A percentile compares a stretch with the other conserved stretches of the same genome.
These are phyloP conservation scores for Synergus gifuensis DNA, from an alignment of 2,888 invertebrate genomes.

Conservation along the genomic window DNA sequence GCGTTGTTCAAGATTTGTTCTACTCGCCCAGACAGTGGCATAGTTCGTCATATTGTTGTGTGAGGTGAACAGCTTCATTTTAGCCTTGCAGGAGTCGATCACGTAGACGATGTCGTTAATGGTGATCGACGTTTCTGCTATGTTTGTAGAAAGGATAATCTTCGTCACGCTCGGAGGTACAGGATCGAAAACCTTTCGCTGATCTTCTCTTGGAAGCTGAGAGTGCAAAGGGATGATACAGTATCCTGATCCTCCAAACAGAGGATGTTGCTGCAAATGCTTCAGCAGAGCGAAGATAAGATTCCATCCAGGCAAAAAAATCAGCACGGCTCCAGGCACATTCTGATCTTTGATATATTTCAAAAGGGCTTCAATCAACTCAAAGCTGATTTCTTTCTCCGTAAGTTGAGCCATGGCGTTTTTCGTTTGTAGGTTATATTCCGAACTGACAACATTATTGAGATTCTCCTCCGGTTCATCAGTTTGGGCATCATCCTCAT, in stretches of 20 bases:
- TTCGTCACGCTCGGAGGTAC: slow-evolving; percentile 92
- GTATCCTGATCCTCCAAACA: slow-evolving; percentile 84
- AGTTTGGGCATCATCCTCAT: slow-evolving; percentile 74
- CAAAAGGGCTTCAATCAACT: slow-evolving; percentile 91
- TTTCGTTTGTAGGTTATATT: slow-evolving; percentile 81
- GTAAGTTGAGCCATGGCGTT: slow-evolving; percentile 87
- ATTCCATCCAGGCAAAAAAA: slow-evolving; percentile 99
- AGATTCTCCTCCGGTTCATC: slow-evolving; percentile 85
- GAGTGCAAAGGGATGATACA: slow-evolving; percentile 96
- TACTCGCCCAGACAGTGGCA: slow-evolving; percentile 97
- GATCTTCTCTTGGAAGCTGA: slow-evolving; percentile 97
- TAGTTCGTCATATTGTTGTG: slow-evolving; percentile 99
- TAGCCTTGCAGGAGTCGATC: slow-evolving; percentile 97
- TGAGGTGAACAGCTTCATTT: slow-evolving; percentile 98
- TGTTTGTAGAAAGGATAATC: slow-evolving; percentile 97
- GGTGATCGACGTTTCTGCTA: slow-evolving; percentile 98
- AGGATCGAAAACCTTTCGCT: slow-evolving; percentile 93
- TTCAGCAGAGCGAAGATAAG: slow-evolving; percentile 95
- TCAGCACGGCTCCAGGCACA: slow-evolving; percentile 91
- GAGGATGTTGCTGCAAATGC: slow-evolving; percentile 86
- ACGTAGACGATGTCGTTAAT: slow-evolving; percentile 99
- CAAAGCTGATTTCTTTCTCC: slow-evolving; percentile 96
- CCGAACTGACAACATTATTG: slow-evolving; percentile 81
- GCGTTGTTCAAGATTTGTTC: slow-evolving; percentile 96
- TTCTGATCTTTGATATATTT: slow-evolving; percentile 81